Evolutionary conservation across 2,888 invertebrate genomes (phyloP), one percentile per base, ranked within the genome.

Genomic region (Xylota sylvarum): DNA sequence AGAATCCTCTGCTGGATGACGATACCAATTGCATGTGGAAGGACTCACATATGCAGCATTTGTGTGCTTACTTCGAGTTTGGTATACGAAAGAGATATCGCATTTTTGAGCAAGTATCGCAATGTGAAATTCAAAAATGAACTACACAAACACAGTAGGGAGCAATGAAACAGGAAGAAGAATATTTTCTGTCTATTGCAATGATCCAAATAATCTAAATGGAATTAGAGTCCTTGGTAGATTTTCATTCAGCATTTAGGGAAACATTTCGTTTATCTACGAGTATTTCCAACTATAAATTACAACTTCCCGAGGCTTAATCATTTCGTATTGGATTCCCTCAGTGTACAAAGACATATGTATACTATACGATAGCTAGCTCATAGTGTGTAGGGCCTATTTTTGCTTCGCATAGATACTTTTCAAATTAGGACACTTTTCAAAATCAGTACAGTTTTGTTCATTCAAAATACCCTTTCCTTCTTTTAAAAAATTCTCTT

Each of bases 1-100:
- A 85, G 81, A 85, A 81, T 52, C 52, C 43, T 67, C 27, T 35
- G 27, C 52, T 35, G 32, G 65, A 67, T 67, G 67, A 37, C 37
- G 35, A 50, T 65, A 50, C 19, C 55, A 19, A 10, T 10, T 35
- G 19, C 5, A 35, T 50, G 35, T 23, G 9, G 9, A n/a, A 35
- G 65, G 50, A 50, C 35, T 35, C 35, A 19, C 5, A 10, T 19
- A 30, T 64, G 64, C 43, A 23, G 64, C 43, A 23, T 27, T 12
- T 64, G 27, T 46, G 40, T 62, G 40, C 30, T 46, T 48, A 64
- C 27, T 64, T 64, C 30, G 46, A 46, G 46, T 32, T 48, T 30
- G 19, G 40, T 27, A 5, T 14, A 27, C 4, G 27, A 32, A 30
- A 12, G 14, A 14, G 30, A 55, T 30, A 32, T 64, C 12, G 6